Conservation (phyloP, 35 echinoderm and acorn worm species). For the Stichopus chloronotus region DNA sequence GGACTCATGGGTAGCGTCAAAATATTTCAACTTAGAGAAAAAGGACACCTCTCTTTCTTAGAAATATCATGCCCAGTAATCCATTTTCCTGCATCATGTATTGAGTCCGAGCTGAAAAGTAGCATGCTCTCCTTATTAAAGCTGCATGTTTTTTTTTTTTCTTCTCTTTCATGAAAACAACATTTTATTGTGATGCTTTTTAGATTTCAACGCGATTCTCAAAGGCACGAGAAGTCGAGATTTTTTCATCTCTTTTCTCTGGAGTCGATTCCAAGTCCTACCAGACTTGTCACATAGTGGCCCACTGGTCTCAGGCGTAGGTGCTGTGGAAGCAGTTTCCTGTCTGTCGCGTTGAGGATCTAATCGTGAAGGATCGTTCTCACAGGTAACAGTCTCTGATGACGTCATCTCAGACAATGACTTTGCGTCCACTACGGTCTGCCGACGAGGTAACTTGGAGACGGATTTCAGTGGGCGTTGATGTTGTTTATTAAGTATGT, state of each 20-base stretch:
- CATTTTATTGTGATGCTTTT: conserved; percentile 21
- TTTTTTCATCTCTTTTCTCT: background rate
- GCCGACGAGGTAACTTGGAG: background rate
- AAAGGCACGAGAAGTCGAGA: background rate
- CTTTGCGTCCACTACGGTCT: background rate
- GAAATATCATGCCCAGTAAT: no score
- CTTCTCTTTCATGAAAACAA: background rate
- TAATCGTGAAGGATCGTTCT: no score
- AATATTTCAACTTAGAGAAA: no score
- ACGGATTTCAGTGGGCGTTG: background rate
- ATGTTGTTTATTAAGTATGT: background rate
- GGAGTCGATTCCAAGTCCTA: background rate
- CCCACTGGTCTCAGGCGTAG: background rate
- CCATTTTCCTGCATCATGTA: no score
- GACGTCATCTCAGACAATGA: background rate
- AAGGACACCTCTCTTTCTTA: no score
- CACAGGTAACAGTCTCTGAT: background rate
- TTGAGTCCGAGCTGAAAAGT: no score
- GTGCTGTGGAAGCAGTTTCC: no score
- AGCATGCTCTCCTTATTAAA: no score
- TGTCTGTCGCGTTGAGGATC: no score
- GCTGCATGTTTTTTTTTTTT: no score
- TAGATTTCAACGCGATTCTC: background rate
- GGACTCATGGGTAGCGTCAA: no score
- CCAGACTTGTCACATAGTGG: background rate